phyloP scores from a whole-genome alignment of 2,888 invertebrate genomes.

The Agrilus mali region DNA sequence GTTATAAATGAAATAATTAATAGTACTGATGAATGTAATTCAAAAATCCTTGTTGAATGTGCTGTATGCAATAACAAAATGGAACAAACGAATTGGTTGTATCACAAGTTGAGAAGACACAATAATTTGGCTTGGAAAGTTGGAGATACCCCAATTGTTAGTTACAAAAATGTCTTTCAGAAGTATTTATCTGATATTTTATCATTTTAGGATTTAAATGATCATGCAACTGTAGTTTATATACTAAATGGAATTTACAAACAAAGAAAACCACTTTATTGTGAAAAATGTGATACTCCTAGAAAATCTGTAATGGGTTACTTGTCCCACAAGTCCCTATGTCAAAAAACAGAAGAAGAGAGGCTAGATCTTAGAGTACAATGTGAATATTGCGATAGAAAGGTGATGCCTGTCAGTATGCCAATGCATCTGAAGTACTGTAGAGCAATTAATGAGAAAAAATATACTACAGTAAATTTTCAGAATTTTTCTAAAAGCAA shows the following conservation, averaged over 20 bases:
- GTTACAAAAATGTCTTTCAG: slow-evolving; percentile 11
- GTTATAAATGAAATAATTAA: not conserved
- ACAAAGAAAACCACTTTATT: slow-evolving; percentile 34
- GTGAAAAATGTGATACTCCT: slow-evolving; percentile 39
- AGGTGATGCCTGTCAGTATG: slow-evolving; percentile 35
- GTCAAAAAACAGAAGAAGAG: slow-evolving; percentile 8
- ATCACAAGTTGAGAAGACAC: slow-evolving; percentile 40
- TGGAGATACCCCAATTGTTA: slow-evolving; percentile 40
- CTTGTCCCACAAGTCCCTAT: slow-evolving; percentile 37
- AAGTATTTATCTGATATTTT: not conserved
- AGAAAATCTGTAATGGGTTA: slow-evolving; percentile 45
- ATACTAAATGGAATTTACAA: slow-evolving; percentile 36
- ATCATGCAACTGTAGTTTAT: slow-evolving; percentile 35
- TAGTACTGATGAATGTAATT: too few species aligned
- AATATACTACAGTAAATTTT: too few species aligned
- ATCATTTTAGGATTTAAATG: slow-evolving; percentile 37
- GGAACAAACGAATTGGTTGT: slow-evolving; percentile 32
- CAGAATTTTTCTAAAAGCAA: not conserved
- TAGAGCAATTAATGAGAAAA: too few species aligned
- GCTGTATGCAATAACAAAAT: slow-evolving; percentile 36
- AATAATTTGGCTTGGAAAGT: slow-evolving; percentile 45
- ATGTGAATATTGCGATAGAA: slow-evolving; percentile 7
- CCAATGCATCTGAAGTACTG: slow-evolving; percentile 21
- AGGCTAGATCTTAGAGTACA: slow-evolving; percentile 7
- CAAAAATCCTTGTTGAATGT: slow-evolving; percentile 23